A percentile compares a stretch with the other conserved stretches of the same genome.
phyloP scores from a whole-genome alignment of 2,797 vertebrate genomes.

The Sphaeramia orbicularis region DNA sequence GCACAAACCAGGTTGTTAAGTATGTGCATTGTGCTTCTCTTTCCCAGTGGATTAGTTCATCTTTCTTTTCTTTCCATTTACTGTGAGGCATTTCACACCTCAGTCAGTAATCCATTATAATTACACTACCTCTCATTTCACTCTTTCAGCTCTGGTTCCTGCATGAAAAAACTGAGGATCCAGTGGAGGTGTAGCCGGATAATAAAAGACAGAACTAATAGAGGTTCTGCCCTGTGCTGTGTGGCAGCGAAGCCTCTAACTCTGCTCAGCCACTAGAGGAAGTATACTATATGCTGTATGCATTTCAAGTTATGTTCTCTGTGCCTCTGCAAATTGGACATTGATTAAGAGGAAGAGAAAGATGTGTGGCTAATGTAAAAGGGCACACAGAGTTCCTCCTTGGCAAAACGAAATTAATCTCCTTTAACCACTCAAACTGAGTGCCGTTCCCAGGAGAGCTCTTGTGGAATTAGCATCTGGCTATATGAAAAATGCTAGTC shows the following conservation, averaged over 20 bases:
- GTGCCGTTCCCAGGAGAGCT: conserved; percentile 52
- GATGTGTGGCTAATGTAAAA: conserved; percentile 58
- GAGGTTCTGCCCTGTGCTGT: conserved; percentile 51
- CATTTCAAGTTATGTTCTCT: conserved; percentile 52
- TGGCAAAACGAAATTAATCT: conserved; percentile 75
- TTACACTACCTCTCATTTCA: conserved; percentile 34
- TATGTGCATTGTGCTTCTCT: conserved; percentile 28
- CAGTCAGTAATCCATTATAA: conserved; percentile 57
- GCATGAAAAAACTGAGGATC: conserved; percentile 38
- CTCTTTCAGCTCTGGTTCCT: conserved; percentile 32
- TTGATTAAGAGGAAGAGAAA: conserved; percentile 71
- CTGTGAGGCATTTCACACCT: conserved; percentile 20
- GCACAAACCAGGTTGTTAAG: conserved; percentile 39
- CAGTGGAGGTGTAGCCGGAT: conserved; percentile 35
- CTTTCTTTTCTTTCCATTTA: conserved; percentile 48
- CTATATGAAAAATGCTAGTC: conserved; percentile 39
- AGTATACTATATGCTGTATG: conserved; percentile 41
- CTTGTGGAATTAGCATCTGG: conserved; percentile 55
- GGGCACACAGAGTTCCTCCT: conserved; percentile 53
- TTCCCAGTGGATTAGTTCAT: conserved; percentile 39
- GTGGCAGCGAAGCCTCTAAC: conserved; percentile 14
- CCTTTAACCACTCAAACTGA: conserved; percentile 67
- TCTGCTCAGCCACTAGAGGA: conserved; percentile 16
- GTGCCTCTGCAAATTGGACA: conserved; percentile 65
- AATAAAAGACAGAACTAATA: conserved; percentile 58